A percentile compares a stretch with the other conserved stretches of the same genome.
These are phyloP conservation scores for Caenorhabditis sp. DNA, from an alignment of 2,888 invertebrate species.

Conservation along the genomic window DNA sequence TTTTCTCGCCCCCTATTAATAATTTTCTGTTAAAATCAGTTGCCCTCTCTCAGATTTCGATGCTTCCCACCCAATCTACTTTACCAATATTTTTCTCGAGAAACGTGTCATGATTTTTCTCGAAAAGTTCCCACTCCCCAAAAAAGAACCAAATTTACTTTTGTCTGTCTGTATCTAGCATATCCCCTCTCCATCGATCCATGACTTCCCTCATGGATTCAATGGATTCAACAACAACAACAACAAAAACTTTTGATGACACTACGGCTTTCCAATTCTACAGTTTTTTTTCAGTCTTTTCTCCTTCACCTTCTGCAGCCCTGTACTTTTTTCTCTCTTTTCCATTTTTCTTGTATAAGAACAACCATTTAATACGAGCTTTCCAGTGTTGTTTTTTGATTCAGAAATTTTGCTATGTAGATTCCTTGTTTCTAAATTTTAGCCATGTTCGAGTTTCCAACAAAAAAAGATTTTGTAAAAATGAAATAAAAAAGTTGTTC, in stretches of 20 bases:
- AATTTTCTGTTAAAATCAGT: conserved; percentile 23
- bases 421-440: background rate
- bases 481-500: too few relatives aligned
- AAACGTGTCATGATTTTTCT: conserved; percentile 24
- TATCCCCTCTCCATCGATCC: conserved; percentile 40
- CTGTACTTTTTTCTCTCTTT: conserved; percentile 2
- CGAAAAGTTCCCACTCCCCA: background rate
- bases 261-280: conserved; percentile 48
- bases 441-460: conserved; percentile 15
- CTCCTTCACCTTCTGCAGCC: background rate
- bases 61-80: background rate
- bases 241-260: conserved; percentile 14
- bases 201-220: conserved; percentile 34
- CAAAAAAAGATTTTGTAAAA: too few relatives aligned
- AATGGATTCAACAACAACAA: conserved; percentile 45
- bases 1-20: background rate
- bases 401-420: background rate
- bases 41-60: conserved; percentile 31
- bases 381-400: conserved; percentile 35
- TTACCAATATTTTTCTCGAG: background rate
- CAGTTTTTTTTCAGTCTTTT: conserved; percentile 9
- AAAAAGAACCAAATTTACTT: background rate
- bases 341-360: conserved; percentile 16
- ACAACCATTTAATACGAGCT: conserved; percentile 30
- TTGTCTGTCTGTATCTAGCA: conserved; percentile 59